Percentiles rank a stretch among this genome's conserved stretches.
Evolutionary conservation across 2,113 vertebrate genomes (phyloP).

Genomic region (Daboia siamensis): DNA sequence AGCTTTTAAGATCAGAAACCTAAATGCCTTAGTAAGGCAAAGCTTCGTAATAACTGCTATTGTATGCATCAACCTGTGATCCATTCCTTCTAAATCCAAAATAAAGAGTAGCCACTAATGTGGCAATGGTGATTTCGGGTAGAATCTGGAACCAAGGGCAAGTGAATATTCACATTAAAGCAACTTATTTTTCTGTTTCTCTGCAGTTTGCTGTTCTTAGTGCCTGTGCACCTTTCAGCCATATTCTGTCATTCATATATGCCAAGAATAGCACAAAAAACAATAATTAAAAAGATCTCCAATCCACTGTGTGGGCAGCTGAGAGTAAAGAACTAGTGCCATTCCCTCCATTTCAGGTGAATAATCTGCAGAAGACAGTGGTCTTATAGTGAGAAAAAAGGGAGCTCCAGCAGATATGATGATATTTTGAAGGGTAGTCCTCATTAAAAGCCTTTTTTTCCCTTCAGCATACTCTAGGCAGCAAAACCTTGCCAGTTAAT

Average conservation of each 20-base stretch:
- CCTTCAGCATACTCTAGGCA: neutral
- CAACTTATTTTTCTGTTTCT: too few relatives aligned
- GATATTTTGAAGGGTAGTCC: neutral
- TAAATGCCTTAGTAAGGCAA: neutral
- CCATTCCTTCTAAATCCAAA: neutral
- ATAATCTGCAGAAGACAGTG: neutral
- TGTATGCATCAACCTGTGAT: neutral
- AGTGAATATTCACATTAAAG: neutral
- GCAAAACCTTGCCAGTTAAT: neutral
- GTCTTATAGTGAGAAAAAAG: neutral
- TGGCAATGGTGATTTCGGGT: neutral
- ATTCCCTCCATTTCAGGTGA: neutral
- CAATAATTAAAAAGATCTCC: neutral
- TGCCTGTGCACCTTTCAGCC: neutral
- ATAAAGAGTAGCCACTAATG: neutral
- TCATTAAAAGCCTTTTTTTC: neutral
- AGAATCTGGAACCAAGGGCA: neutral
- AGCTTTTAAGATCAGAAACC: neutral
- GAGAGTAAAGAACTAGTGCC: neutral
- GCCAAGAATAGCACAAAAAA: conserved; percentile 1
- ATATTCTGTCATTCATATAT: neutral
- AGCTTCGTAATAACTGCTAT: neutral
- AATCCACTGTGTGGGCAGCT: neutral
- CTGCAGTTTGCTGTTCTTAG: neutral
- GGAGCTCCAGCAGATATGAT: neutral